A percentile compares a stretch with the other conserved stretches of the same genome.
Conservation (phyloP, 2,888 invertebrate genomes). For the Poecilobothrus nobilitatus region DNA sequence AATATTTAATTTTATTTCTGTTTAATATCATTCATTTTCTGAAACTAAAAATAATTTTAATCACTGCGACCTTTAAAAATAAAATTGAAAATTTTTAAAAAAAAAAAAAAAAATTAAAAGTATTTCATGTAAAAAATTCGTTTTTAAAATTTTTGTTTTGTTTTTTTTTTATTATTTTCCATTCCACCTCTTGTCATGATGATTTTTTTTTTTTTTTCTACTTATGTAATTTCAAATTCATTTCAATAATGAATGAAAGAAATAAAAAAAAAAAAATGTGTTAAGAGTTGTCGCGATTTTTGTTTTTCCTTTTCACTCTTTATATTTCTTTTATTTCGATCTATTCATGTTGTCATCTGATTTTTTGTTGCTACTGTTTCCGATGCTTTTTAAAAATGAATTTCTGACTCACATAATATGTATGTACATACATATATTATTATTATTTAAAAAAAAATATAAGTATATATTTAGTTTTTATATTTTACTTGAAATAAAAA, state of each 20-base stretch:
- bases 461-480: too few relatives aligned
- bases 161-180: neutral
- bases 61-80: neutral
- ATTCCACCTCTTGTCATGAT: neutral
- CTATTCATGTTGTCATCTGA: neutral
- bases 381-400: neutral
- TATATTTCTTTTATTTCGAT: neutral
- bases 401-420: too few relatives aligned
- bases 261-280: neutral
- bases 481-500: too few relatives aligned
- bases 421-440: too few relatives aligned
- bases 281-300: neutral
- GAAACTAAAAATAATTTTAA: neutral
- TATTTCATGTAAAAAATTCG: neutral
- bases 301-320: neutral
- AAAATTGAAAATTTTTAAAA: neutral
- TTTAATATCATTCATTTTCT: neutral
- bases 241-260: neutral
- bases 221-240: neutral
- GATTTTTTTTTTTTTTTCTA: neutral
- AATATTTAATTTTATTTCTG: too few relatives aligned
- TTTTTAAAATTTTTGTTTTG: neutral
- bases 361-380: neutral
- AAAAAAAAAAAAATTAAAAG: neutral
- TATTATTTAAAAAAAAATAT: too few relatives aligned